phyloP scores from a whole-genome alignment of 2,797 vertebrate genomes.

The Lophura swinhoii region DNA sequence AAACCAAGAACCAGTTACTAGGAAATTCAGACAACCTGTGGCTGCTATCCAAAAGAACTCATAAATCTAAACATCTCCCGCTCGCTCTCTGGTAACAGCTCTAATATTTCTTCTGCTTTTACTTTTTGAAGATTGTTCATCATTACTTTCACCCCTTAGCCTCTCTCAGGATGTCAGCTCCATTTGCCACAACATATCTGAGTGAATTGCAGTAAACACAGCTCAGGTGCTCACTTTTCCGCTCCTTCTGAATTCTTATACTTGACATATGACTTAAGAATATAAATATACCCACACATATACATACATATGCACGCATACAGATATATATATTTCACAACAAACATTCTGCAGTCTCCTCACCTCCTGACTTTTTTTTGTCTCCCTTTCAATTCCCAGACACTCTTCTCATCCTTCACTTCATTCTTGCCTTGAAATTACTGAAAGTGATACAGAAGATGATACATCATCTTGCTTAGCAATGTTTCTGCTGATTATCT shows the following conservation, averaged over 20 bases:
- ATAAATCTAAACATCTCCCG: constrained; percentile 51
- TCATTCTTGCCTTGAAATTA: constrained; percentile 51
- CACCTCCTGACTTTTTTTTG: background rate
- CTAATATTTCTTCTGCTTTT: constrained; percentile 40
- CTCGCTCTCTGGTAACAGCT: constrained; percentile 32
- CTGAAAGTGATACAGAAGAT: background rate
- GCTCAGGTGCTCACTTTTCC: constrained; percentile 40
- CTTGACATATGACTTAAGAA: constrained; percentile 44
- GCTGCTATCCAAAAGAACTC: constrained; percentile 48
- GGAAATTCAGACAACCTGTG: constrained; percentile 50
- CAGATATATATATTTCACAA: background rate
- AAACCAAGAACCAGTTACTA: constrained; percentile 29
- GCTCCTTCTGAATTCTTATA: constrained; percentile 24
- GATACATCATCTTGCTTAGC: constrained; percentile 20
- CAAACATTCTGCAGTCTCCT: background rate
- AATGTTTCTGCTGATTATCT: constrained; percentile 29
- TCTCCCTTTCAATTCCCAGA: constrained; percentile 31
- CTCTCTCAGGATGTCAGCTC: constrained; percentile 28
- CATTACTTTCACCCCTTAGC: constrained; percentile 22
- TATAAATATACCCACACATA: background rate
- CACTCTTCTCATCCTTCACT: background rate
- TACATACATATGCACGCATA: background rate
- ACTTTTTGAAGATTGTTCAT: constrained; percentile 29
- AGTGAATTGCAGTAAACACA: constrained; percentile 1
- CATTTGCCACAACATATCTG: background rate